These are phyloP conservation scores for Spermophilus dauricus DNA, from an alignment of 2,113 vertebrate species.

Conservation along the genomic window DNA sequence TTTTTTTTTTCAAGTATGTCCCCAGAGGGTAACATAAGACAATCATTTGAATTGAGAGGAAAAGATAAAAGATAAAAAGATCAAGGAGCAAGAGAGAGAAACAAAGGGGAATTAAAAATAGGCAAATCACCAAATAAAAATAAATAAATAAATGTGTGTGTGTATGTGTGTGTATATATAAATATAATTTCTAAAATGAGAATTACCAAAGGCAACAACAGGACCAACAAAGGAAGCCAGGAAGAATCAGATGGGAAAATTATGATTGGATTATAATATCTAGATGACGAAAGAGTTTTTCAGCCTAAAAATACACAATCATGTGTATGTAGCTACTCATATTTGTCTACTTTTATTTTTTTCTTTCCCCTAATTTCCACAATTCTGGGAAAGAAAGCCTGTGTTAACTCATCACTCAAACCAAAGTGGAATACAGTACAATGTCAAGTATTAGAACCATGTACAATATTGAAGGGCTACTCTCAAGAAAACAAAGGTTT, in stretches of 20 bases:
- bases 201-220: neutral
- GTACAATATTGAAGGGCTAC: neutral
- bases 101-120: neutral
- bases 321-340: neutral
- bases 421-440: neutral
- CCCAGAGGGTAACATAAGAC: conserved; percentile 10
- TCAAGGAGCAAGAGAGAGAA: conserved; percentile 27
- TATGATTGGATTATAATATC: neutral
- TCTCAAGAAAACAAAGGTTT: neutral
- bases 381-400: neutral
- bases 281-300: neutral
- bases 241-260: neutral
- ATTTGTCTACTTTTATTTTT: neutral
- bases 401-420: neutral
- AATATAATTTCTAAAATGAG: neutral
- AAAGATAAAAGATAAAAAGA: conserved; percentile 50
- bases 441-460: neutral
- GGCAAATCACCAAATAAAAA: neutral
- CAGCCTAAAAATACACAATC: neutral
- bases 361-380: neutral
- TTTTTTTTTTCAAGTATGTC: conserved; percentile 13
- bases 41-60: conserved; percentile 40
- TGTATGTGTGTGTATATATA: too few species aligned
- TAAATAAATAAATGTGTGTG: neutral
- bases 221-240: neutral